These are phyloP conservation scores for Ceratina japonica DNA, from an alignment of 1,140 invertebrate genomes.

Conservation along the genomic window DNA sequence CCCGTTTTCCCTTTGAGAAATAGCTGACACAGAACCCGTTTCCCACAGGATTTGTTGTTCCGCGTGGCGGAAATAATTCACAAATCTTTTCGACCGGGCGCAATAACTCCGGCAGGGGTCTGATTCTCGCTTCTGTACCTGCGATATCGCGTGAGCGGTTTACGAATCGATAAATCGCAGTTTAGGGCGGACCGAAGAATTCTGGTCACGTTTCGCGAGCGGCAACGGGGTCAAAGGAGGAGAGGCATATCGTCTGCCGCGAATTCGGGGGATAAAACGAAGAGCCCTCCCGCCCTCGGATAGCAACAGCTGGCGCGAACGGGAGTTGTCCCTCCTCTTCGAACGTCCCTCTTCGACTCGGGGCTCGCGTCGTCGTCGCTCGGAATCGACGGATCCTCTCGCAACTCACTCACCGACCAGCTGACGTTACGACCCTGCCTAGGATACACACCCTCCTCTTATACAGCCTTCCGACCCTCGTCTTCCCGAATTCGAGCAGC, in stretches of 20 bases:
- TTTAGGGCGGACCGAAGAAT: not conserved
- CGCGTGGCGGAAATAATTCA: no score
- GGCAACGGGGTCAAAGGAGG: conserved; percentile 28
- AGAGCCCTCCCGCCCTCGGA: conserved; percentile 41
- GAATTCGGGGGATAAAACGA: conserved; percentile 56
- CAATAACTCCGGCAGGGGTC: no score
- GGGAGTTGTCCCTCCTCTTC: conserved; percentile 40
- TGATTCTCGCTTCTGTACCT: no score
- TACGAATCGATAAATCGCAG: conserved; percentile 2
- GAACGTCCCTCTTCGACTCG: conserved; percentile 29
- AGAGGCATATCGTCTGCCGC: conserved; percentile 28
- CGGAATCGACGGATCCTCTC: conserved; percentile 59
- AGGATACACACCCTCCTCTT: conserved; percentile 46
- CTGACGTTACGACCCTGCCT: conserved; percentile 59
- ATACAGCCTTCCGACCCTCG: conserved; percentile 40
- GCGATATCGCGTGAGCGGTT: not conserved
- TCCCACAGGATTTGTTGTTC: not conserved
- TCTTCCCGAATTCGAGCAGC: conserved; percentile 44
- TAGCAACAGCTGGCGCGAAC: conserved; percentile 63
- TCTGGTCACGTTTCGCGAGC: conserved; percentile 46
- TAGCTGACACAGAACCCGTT: conserved; percentile 9
- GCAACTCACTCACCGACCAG: conserved; percentile 64
- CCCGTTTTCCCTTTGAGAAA: conserved; percentile 2
- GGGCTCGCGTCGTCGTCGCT: conserved; percentile 49
- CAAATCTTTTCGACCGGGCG: no score